Conservation (phyloP, 2,888 invertebrate genomes). For the Oscheius sp. region DNA sequence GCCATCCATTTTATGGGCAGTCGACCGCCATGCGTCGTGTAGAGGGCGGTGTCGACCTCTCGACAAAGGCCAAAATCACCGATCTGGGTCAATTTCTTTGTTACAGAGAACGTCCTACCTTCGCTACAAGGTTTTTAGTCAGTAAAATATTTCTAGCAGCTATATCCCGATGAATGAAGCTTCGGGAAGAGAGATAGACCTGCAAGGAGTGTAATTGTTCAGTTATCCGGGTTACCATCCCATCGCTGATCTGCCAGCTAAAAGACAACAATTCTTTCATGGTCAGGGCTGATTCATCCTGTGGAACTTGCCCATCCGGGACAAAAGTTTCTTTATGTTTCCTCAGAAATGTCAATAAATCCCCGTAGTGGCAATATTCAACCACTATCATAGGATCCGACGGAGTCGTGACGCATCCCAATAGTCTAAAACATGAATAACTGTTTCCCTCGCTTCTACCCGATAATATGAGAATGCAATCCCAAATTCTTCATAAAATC, state of each 20-base stretch:
- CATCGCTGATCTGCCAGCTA: constrained; percentile 66
- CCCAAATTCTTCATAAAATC: constrained; percentile 67
- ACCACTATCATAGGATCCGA: constrained; percentile 63
- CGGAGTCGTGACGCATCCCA: constrained; percentile 60
- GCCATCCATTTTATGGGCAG: constrained; percentile 70
- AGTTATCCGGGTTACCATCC: constrained; percentile 41
- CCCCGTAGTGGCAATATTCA: constrained; percentile 63
- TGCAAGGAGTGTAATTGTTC: too few relatives aligned
- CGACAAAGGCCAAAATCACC: constrained; percentile 68
- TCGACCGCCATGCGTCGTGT: constrained; percentile 63
- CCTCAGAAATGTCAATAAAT: constrained; percentile 57
- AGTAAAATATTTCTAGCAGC: constrained; percentile 62
- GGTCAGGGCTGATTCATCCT: constrained; percentile 12
- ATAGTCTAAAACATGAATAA: constrained; percentile 45
- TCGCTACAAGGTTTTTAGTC: constrained; percentile 58
- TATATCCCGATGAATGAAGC: constrained; percentile 64
- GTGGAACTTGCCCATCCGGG: not conserved
- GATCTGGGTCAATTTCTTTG: constrained; percentile 42
- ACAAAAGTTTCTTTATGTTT: constrained; percentile 42
- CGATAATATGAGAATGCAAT: constrained; percentile 58
- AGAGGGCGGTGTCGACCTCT: constrained; percentile 59
- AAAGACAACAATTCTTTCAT: constrained; percentile 64
- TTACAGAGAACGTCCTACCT: constrained; percentile 42
- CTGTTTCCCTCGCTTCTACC: constrained; percentile 18
- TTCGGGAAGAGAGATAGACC: constrained; percentile 53